A percentile compares a stretch with the other conserved stretches of the same genome.
These are phyloP conservation scores for Buphagus erythrorhynchus DNA, from an alignment of 2,797 vertebrate genomes.

Conservation along the genomic window DNA sequence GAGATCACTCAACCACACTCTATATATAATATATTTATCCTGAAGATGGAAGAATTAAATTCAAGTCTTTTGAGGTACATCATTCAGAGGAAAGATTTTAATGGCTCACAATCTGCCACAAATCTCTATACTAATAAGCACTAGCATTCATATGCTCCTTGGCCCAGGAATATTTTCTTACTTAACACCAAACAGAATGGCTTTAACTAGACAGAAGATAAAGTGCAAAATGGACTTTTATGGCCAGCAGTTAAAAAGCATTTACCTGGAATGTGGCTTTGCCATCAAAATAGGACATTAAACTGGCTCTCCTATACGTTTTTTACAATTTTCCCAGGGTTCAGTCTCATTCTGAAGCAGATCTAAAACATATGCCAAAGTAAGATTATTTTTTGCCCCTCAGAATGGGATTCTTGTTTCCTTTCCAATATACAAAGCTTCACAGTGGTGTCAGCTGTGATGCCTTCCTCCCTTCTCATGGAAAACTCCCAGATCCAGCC, in stretches of 20 bases:
- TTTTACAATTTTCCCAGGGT: not conserved
- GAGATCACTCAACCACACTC: not conserved
- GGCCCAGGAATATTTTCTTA: not conserved
- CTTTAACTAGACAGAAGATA: not conserved
- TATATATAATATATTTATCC: not conserved
- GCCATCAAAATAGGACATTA: not conserved
- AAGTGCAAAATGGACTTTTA: not conserved
- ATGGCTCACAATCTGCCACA: not conserved
- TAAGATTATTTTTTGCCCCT: not conserved
- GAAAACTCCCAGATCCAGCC: not conserved
- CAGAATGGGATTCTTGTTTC: not conserved
- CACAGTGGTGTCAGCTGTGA: not conserved
- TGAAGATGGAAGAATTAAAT: not conserved
- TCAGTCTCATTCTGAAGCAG: not conserved
- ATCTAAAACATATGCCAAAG: not conserved
- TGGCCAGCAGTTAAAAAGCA: not conserved
- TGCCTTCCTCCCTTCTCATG: not conserved
- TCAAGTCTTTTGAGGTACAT: not conserved
- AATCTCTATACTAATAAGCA: not conserved
- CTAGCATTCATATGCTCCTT: not conserved
- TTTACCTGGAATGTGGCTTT: not conserved
- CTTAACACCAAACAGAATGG: not conserved
- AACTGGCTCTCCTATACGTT: not conserved
- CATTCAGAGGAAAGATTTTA: not conserved
- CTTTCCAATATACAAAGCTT: not conserved